Conservation (phyloP, 2,113 vertebrate species). For the Eclectus roratus region DNA sequence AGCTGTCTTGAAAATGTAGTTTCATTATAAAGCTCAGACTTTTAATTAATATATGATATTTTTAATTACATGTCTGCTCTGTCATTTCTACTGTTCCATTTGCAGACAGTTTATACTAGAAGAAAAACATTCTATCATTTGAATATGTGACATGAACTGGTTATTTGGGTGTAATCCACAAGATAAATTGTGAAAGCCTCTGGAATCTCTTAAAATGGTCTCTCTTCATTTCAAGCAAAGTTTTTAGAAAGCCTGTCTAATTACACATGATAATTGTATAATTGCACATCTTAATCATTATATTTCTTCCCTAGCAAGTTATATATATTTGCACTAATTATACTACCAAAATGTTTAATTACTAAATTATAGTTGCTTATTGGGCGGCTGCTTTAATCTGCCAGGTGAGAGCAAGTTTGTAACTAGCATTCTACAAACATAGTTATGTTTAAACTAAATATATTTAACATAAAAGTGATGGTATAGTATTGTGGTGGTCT, state of each 20-base stretch:
- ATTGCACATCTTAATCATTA: conserved; percentile 53
- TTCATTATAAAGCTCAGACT: background rate
- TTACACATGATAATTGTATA: conserved; percentile 54
- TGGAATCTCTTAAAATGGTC: background rate
- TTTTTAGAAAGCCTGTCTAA: conserved; percentile 25
- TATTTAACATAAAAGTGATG: background rate
- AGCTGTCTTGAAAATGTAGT: background rate
- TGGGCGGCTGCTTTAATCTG: background rate
- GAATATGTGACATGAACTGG: background rate
- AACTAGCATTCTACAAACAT: background rate
- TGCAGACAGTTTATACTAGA: background rate
- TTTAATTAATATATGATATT: background rate
- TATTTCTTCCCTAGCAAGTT: conserved; percentile 21
- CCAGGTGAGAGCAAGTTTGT: background rate
- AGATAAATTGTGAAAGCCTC: background rate
- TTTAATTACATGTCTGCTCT: background rate
- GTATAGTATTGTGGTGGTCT: background rate
- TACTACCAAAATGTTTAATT: conserved; percentile 37
- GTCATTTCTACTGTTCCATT: background rate
- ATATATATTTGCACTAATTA: conserved; percentile 32
- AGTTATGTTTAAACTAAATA: background rate
- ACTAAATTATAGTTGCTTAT: background rate
- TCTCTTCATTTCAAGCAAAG: background rate
- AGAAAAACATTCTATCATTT: background rate
- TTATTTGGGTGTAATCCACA: background rate